phyloP scores from a whole-genome alignment of 2,113 vertebrate species.

The Heptranchias perlo region DNA sequence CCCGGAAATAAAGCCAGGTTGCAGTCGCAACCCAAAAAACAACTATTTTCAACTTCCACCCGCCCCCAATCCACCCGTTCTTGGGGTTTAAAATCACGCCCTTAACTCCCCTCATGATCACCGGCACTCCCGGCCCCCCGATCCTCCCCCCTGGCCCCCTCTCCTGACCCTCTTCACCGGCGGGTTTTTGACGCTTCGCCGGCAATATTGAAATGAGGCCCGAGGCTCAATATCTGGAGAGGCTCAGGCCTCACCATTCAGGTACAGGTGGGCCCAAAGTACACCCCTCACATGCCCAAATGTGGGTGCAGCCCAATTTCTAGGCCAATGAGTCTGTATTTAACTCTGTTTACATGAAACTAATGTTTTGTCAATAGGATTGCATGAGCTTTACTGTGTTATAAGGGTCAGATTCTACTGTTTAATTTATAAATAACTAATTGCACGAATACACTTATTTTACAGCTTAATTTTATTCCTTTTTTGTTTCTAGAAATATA shows the following conservation, averaged over 20 bases:
- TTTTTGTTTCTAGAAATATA: conserved; percentile 63
- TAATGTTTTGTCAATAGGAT: too few species aligned
- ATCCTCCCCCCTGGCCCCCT: too few species aligned
- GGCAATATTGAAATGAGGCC: neutral
- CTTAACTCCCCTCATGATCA: too few species aligned
- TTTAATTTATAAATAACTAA: neutral
- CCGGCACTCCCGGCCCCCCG: too few species aligned
- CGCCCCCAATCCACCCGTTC: too few species aligned
- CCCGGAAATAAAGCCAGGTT: too few species aligned
- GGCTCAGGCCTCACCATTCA: neutral
- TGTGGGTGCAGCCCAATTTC: neutral
- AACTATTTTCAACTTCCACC: too few species aligned
- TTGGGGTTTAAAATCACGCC: too few species aligned
- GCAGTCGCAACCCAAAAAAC: too few species aligned
- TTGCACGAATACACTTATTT: too few species aligned
- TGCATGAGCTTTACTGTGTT: neutral
- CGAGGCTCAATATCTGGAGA: neutral
- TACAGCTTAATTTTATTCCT: neutral
- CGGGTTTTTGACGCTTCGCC: neutral
- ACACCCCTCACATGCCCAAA: neutral
- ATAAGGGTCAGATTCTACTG: neutral
- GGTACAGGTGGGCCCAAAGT: neutral
- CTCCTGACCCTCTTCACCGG: neutral
- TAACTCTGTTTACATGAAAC: neutral
- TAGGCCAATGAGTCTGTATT: neutral